Evolutionary conservation across 1,140 invertebrate species (phyloP), one percentile per base, ranked within the genome.

Genomic region (Cheumatopsyche charites): DNA sequence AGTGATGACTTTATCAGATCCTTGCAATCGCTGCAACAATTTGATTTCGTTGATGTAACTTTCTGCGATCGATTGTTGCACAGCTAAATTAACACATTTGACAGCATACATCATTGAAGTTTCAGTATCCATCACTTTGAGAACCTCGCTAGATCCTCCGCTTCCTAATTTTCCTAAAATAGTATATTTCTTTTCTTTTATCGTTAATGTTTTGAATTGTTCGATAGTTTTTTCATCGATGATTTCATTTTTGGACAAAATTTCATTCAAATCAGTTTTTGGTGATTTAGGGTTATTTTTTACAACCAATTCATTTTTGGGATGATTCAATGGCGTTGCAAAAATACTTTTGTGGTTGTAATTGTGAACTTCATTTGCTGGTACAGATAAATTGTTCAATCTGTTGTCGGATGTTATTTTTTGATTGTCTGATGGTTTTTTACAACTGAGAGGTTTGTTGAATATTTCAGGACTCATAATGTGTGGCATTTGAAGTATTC

Each of bases 41-140:
- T 89, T 85, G 43, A 98, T 94, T 86, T 99, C 97, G 80, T 98
- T 96, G 29, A 94, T 84, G 81, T 94, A 98, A 5, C 92, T 92
- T 75, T 91, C 84, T 0, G 90, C 87, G 52, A 91, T 85, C 1
- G 87, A 82, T 17, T 89, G 86, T 81, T 95, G 92, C 41, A 92
- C 88, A 13, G 85, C 85, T 66, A 97, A 83, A 78, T 92, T 87
- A 1, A 94, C 91, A 78, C 81, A 82, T 75, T 85, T 85, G 52
- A 85, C 80, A 29, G 83, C 83, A 77, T 80, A 84, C 75, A 83
- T 82, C 74, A 77, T 76, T 4, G 82, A 82, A 62, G 79, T 79
- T 13, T 79, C 79, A 2, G 82, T 78, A 74, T 85, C 82, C 76
- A 85, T 75, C 12, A 84, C 82, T 79, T 85, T 84, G 47, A 82